These are phyloP conservation scores for Acestrorhynchus altus DNA, from an alignment of 2,797 vertebrate genomes.

Conservation along the genomic window DNA sequence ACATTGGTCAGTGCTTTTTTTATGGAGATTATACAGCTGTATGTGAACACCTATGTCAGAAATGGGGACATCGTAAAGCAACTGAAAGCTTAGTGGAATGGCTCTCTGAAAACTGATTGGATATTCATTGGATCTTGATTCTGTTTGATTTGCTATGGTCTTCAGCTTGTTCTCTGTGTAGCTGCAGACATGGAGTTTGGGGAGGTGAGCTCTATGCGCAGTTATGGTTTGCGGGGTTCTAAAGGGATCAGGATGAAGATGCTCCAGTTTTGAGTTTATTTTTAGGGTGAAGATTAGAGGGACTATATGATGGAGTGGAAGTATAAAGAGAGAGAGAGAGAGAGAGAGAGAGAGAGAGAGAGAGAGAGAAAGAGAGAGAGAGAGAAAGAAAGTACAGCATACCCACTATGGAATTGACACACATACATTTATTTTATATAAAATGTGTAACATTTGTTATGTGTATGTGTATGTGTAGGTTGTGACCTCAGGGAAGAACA, in stretches of 20 bases:
- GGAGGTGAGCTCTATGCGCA: neutral
- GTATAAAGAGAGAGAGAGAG: neutral
- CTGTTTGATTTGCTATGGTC: too few relatives aligned
- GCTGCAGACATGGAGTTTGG: neutral
- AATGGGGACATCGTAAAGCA: too few relatives aligned
- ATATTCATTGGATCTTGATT: too few relatives aligned
- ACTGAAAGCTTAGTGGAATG: too few relatives aligned
- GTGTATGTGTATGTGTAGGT: constrained; percentile 74
- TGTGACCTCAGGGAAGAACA: constrained; percentile 92
- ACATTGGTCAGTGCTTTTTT: too few relatives aligned
- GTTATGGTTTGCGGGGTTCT: neutral
- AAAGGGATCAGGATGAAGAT: neutral
- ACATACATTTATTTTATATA: neutral
- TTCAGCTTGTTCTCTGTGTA: neutral
- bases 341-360: neutral
- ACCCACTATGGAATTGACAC: neutral
- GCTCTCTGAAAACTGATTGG: too few relatives aligned
- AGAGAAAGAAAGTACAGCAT: neutral
- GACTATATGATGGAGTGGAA: neutral
- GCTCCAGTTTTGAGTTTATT: neutral
- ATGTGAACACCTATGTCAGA: too few relatives aligned
- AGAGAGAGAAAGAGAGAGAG: neutral
- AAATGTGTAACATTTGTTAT: neutral
- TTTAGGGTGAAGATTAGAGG: neutral
- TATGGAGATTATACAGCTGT: too few relatives aligned